Conservation (phyloP, 2,888 invertebrate species). For the Phyllotreta cruciferae region DNA sequence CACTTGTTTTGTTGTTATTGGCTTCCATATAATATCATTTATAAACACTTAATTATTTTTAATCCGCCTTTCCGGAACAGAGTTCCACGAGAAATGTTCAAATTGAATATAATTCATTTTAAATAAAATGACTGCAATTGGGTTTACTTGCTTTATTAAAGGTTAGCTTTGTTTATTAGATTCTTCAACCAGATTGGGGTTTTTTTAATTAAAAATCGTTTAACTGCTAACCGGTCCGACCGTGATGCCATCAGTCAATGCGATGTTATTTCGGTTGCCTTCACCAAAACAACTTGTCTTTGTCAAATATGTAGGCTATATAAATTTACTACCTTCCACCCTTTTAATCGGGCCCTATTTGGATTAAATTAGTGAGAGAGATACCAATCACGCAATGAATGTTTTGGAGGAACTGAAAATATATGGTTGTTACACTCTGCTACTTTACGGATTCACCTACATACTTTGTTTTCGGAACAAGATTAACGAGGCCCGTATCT, state of each 20-base stretch:
- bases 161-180: neutral
- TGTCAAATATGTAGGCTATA: constrained; percentile 31
- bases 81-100: neutral
- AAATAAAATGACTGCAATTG: neutral
- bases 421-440: constrained; percentile 20
- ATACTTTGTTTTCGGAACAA: constrained; percentile 4
- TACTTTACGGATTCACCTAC: constrained; percentile 20
- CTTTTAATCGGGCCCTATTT: constrained; percentile 27
- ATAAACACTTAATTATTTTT: constrained; percentile 8
- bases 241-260: constrained; percentile 19
- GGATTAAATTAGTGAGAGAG: constrained; percentile 33
- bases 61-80: constrained; percentile 4
- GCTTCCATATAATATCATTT: constrained; percentile 8
- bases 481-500: constrained; percentile 1
- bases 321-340: constrained; percentile 28
- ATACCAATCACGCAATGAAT: constrained; percentile 30
- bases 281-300: constrained; percentile 29
- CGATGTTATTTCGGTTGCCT: constrained; percentile 25
- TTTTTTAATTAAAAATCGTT: too few relatives aligned
- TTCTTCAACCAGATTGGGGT: neutral
- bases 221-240: too few relatives aligned
- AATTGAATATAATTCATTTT: constrained; percentile 6
- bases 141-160: neutral
- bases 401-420: constrained; percentile 23
- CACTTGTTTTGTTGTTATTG: constrained; percentile 1